Evolutionary conservation across 2,113 vertebrate species (phyloP).

Genomic region (Limanda limanda): DNA sequence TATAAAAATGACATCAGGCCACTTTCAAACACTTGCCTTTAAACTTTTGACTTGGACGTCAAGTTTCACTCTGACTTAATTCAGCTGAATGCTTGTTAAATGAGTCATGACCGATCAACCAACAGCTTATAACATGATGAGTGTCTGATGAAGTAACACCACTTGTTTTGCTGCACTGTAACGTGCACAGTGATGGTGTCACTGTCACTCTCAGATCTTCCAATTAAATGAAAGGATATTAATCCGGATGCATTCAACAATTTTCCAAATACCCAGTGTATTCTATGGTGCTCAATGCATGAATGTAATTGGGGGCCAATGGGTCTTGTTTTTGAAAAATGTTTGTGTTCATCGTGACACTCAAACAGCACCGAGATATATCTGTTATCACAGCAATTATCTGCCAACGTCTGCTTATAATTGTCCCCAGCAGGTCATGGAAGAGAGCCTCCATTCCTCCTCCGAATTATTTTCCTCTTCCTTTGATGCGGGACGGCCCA

Average conservation of each 20-base stretch:
- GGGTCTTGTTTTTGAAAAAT: neutral
- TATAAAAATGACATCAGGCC: conserved; percentile 42
- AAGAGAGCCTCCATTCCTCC: conserved; percentile 51
- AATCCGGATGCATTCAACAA: conserved; percentile 1
- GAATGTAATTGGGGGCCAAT: too few relatives aligned
- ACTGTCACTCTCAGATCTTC: neutral
- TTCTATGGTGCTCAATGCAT: neutral
- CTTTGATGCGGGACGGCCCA: conserved; percentile 64
- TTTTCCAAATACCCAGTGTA: neutral
- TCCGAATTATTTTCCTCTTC: conserved; percentile 59
- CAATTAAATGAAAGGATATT: conserved; percentile 6
- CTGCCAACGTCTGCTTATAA: conserved; percentile 64
- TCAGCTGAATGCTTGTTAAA: conserved; percentile 21
- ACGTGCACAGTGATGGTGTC: conserved; percentile 10
- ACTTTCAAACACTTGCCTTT: conserved; percentile 47
- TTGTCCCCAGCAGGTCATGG: conserved; percentile 68
- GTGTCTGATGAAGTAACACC: conserved; percentile 6
- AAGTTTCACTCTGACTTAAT: conserved; percentile 19
- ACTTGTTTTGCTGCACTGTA: conserved; percentile 7
- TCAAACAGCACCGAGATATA: conserved; percentile 31
- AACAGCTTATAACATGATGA: conserved; percentile 12
- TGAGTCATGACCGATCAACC: conserved; percentile 12
- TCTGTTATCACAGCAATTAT: conserved; percentile 62
- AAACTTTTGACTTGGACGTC: conserved; percentile 43
- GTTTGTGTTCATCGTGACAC: conserved; percentile 7